Conservation (phyloP, 1,140 invertebrate species). For the Solenopsis invicta region DNA sequence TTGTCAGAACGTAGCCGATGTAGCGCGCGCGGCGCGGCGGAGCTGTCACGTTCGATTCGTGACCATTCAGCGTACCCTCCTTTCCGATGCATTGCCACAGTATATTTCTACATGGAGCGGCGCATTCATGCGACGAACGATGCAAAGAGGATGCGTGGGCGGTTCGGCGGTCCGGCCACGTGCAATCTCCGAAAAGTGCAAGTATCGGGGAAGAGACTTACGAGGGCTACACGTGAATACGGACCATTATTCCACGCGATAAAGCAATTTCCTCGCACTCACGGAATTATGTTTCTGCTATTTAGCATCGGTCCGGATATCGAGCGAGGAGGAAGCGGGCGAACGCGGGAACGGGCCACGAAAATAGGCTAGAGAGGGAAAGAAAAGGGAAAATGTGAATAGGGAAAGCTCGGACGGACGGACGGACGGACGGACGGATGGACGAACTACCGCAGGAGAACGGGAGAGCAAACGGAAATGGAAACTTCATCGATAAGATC, state of each 20-base stretch:
- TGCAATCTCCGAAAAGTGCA: conserved; percentile 82
- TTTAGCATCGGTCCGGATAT: conserved; percentile 80
- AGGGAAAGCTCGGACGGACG: conserved; percentile 64
- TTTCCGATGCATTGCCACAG: conserved; percentile 38
- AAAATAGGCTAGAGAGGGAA: neutral
- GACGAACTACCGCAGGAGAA: conserved; percentile 32
- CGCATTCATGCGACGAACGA: conserved; percentile 47
- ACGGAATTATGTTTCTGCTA: conserved; percentile 83
- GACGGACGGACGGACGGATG: neutral
- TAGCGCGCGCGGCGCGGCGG: neutral
- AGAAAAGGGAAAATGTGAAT: conserved; percentile 48
- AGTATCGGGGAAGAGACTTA: conserved; percentile 77
- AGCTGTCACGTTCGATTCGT: conserved; percentile 49
- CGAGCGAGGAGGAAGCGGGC: conserved; percentile 21
- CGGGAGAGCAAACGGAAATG: conserved; percentile 66
- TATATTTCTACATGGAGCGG: neutral
- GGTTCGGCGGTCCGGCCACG: conserved; percentile 58
- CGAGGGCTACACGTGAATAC: conserved; percentile 81
- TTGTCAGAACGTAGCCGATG: conserved; percentile 34
- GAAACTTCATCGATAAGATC: conserved; percentile 74
- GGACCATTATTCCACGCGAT: conserved; percentile 85
- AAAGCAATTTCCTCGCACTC: conserved; percentile 84
- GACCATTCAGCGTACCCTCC: conserved; percentile 44
- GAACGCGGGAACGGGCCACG: conserved; percentile 48
- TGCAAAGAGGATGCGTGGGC: conserved; percentile 58